Base-by-base conservation (phyloP, 2,888 invertebrate species). In the Pollenia griseotomentosa region DNA sequence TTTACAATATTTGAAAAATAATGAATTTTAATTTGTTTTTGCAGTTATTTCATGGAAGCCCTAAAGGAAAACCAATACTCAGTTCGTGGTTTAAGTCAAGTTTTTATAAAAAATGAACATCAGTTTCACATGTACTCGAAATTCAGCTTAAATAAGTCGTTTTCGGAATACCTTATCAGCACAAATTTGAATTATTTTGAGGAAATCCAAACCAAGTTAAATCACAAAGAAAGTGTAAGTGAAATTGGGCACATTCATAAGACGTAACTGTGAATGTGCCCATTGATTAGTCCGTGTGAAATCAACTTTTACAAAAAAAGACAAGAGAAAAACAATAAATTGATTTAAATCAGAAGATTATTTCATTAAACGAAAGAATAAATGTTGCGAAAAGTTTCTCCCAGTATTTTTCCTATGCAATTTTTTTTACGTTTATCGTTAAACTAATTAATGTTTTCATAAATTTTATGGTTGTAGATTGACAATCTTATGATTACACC, bases 51-150 rank as follows among this genome's bases (percentile, higher is more conserved):
- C 42, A 40, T 78, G 10, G 2, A 57, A 12, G 75, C 68, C 8
- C 40, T 87, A 7, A 42, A 48, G 10, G 19, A 78, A 73, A 48
- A 65, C 44, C 78, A 73, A 42, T 16, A 84, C 51, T 78, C 73
- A 6, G 16, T 81, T 14, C n/a, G 14, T 0, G 73, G 23, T 12
- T 63, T 87, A 16, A 81, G 81, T 11, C 61, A 74, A 19, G 7
- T 68, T 40, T 75, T 87, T 9, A 19, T 44, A 0, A 7, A 65
- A 53, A 77, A 74, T 55, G 57, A 83, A 55, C 23, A 44, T 11
- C 48, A 87, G 23, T 87, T 87, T 68, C 80, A 87, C 40, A 83
- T 80, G 73, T 83, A 87, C 51, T 44, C 86, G 2, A 83, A 87
- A 51, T 87, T 77, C 33, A 53, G 51, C 6, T 73, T 73, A 14